These are phyloP conservation scores for Drosophila insularis DNA, from an alignment of 1,140 invertebrate species.

Conservation along the genomic window DNA sequence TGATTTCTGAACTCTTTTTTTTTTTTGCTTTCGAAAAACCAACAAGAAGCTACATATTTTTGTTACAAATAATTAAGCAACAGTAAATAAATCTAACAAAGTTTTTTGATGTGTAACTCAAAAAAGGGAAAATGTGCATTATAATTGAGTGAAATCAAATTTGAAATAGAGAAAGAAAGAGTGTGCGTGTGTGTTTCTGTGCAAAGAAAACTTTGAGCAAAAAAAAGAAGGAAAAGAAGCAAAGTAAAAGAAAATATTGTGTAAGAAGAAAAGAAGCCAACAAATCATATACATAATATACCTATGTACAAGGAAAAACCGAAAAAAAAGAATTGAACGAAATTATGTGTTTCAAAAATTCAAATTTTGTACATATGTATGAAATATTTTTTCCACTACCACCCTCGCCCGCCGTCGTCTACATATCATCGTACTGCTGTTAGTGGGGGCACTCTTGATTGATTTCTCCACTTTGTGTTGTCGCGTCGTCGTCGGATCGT, in stretches of 20 bases:
- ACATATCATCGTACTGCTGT: constrained; percentile 17
- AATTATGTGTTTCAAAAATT: constrained; percentile 53
- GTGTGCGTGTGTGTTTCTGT: constrained; percentile 32
- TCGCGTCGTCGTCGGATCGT: constrained; percentile 45
- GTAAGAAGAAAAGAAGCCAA: constrained; percentile 62
- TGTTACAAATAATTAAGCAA: constrained; percentile 6
- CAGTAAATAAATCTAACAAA: constrained; percentile 44
- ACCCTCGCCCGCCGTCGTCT: constrained; percentile 27
- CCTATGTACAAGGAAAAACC: constrained; percentile 18
- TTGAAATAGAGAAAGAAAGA: constrained; percentile 32
- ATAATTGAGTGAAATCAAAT: constrained; percentile 43
- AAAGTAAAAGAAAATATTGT: constrained; percentile 59
- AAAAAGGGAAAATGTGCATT: constrained; percentile 72
- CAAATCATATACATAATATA: constrained; percentile 37
- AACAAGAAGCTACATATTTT: not conserved
- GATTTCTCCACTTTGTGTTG: constrained; percentile 72
- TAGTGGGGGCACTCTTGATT: constrained; percentile 56
- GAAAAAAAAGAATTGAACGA: constrained; percentile 45
- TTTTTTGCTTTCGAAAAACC: constrained; percentile 66
- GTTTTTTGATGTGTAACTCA: constrained; percentile 38
- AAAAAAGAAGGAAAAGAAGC: constrained; percentile 59
- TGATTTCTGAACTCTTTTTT: constrained; percentile 71
- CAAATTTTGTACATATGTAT: constrained; percentile 49
- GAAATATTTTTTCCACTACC: constrained; percentile 62
- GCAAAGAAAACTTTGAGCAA: constrained; percentile 58